A percentile compares a stretch with the other conserved stretches of the same genome.
Evolutionary conservation across 92 coral and sea anemone species (phyloP).

Genomic region (Blastomussa wellsi): DNA sequence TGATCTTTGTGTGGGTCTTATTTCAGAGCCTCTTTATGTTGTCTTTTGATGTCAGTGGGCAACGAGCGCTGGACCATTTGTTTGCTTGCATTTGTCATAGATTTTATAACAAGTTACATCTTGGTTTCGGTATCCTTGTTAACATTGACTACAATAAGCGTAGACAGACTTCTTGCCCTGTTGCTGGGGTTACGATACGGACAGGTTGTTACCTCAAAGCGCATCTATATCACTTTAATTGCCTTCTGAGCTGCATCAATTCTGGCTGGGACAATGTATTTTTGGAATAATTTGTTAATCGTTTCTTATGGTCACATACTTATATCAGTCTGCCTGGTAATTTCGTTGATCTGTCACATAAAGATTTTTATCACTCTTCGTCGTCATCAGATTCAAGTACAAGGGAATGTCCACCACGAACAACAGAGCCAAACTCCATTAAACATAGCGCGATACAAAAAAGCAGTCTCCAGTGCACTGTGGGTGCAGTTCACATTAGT

Average conservation of each 20-base stretch:
- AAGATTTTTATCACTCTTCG: background rate
- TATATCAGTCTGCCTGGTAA: background rate
- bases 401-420: background rate
- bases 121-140: constrained; percentile 4
- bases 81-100: background rate
- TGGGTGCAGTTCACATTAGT: constrained; percentile 27
- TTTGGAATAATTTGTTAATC: background rate
- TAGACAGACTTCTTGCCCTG: constrained; percentile 22
- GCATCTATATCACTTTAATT: background rate
- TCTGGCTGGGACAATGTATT: background rate
- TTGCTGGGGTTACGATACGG: background rate
- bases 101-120: background rate
- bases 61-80: background rate
- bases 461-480: constrained; percentile 25
- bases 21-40: background rate
- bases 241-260: background rate
- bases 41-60: background rate
- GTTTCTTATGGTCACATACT: background rate
- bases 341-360: background rate
- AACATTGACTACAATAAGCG: constrained; percentile 13
- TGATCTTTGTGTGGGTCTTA: background rate
- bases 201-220: background rate
- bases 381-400: background rate
- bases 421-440: background rate
- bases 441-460: constrained; percentile 32